Percentiles rank a stretch among this genome's conserved stretches.
Conservation (phyloP, 2,113 vertebrate genomes). For the Tautogolabrus adspersus region DNA sequence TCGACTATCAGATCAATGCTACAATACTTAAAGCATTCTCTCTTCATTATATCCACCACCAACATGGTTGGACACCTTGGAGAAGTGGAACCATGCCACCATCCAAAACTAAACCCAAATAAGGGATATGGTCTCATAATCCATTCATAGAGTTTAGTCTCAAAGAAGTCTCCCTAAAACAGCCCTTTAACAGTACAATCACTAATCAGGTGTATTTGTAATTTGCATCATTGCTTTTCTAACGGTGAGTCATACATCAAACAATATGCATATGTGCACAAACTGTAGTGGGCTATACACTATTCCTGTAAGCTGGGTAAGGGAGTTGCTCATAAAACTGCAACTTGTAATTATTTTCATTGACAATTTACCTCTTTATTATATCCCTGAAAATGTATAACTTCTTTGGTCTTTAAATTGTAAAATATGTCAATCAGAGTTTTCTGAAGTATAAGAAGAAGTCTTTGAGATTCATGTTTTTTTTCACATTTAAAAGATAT, state of each 20-base stretch:
- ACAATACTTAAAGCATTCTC: slow-evolving; percentile 42
- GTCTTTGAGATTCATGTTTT: too few species aligned
- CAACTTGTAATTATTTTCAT: background rate
- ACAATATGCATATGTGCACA: slow-evolving; percentile 6
- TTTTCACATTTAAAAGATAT: too few species aligned
- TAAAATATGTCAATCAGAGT: too few species aligned
- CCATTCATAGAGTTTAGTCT: background rate
- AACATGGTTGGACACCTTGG: too few species aligned
- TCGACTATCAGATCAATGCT: slow-evolving; percentile 28
- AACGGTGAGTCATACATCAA: slow-evolving; percentile 37
- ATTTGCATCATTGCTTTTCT: slow-evolving; percentile 3
- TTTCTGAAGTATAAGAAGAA: too few species aligned
- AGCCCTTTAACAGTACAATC: background rate
- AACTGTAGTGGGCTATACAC: slow-evolving; percentile 9
- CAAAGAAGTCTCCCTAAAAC: background rate
- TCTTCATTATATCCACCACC: slow-evolving; percentile 11
- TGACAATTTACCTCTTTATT: too few species aligned
- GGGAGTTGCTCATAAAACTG: background rate
- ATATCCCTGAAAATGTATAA: too few species aligned
- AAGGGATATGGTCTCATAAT: too few species aligned
- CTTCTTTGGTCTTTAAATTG: too few species aligned
- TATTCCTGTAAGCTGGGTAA: background rate
- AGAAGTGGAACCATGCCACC: background rate
- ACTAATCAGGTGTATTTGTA: background rate
- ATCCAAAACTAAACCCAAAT: background rate